These are phyloP conservation scores for Oxygymnocypris stewartii DNA, from an alignment of 2,113 vertebrate genomes.

Conservation along the genomic window DNA sequence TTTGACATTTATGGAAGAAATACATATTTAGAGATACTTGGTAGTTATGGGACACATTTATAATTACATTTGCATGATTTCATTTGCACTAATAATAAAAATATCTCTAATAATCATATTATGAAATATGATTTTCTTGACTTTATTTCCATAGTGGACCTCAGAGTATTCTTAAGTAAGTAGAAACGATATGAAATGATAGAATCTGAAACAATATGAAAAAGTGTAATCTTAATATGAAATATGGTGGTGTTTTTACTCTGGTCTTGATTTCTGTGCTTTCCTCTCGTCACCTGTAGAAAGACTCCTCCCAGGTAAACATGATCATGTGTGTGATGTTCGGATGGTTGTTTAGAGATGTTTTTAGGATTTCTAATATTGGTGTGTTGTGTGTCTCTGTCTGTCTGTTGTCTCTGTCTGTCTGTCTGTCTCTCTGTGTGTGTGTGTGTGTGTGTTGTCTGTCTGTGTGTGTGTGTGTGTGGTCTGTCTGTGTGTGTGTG, in stretches of 20 bases:
- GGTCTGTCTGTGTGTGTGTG: too few species aligned
- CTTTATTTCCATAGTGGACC: slow-evolving; percentile 54
- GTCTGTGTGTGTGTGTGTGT: too few species aligned
- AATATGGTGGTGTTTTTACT: not conserved
- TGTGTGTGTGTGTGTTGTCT: too few species aligned
- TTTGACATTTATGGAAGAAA: not conserved
- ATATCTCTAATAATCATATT: not conserved
- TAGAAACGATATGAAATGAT: too few species aligned
- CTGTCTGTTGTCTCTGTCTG: too few species aligned
- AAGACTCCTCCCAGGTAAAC: slow-evolving; percentile 56
- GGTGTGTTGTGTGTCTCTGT: too few species aligned
- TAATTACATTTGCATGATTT: not conserved
- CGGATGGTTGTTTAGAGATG: too few species aligned
- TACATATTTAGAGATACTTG: not conserved
- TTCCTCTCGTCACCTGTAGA: slow-evolving; percentile 21
- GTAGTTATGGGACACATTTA: not conserved
- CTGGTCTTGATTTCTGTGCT: slow-evolving; percentile 10
- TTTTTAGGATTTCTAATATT: too few species aligned
- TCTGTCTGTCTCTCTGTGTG: too few species aligned
- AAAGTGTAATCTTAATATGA: too few species aligned
- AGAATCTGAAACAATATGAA: too few species aligned
- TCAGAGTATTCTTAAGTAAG: slow-evolving; percentile 67
- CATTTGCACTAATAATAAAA: too few species aligned
- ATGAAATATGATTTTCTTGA: not conserved
- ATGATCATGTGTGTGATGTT: not conserved